Evolutionary conservation across 2,888 invertebrate species (phyloP), one percentile per base, ranked within the genome.

Genomic region (Erannis defoliaria): DNA sequence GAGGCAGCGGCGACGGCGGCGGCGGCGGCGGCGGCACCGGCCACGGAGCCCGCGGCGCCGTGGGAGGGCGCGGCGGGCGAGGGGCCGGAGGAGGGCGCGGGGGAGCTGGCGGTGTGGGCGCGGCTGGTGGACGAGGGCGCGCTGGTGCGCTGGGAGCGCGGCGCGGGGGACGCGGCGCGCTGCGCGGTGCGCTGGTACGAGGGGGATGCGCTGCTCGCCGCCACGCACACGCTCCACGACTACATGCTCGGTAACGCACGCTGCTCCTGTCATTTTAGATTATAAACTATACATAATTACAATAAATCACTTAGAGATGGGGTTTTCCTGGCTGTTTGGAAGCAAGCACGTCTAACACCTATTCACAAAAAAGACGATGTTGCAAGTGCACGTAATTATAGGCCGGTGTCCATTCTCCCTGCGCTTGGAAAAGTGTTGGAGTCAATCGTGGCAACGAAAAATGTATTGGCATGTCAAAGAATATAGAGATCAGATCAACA

Each of bases 131-230:
- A 95, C 51, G 96, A 96, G 64, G 97, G 97, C 23, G 96, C 96
- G 84, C 89, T 96, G 55, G 94, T 98, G 40, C 95, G 95, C 60
- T 97, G 97, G 97, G 94, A 94, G 56, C 96, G 96, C 0, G 90
- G 90, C 23, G 90, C 93, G 59, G 95, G 94, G 0, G 85, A 90
- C 62, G 94, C 94, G 26, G 86, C 94, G 58, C 85, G 94, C 42
- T 97, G 97, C 80, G 89, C 94, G 5, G 94, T 97, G 38, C 94
- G 95, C 75, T 97, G 97, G 96, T 95, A 94, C 82, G 93, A 94
- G 72, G 95, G 95, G 50, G 93, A 94, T 68, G 75, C 89, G 86
- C 93, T 95, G 65, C 90, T 96, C n/a, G 95, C 95, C 57, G 94
- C 94, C 53, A 94, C 94, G 18, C 95, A 96, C 85, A 96, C 97